Conservation (phyloP, 2,113 vertebrate species). For the Rhodinocichla rosea region DNA sequence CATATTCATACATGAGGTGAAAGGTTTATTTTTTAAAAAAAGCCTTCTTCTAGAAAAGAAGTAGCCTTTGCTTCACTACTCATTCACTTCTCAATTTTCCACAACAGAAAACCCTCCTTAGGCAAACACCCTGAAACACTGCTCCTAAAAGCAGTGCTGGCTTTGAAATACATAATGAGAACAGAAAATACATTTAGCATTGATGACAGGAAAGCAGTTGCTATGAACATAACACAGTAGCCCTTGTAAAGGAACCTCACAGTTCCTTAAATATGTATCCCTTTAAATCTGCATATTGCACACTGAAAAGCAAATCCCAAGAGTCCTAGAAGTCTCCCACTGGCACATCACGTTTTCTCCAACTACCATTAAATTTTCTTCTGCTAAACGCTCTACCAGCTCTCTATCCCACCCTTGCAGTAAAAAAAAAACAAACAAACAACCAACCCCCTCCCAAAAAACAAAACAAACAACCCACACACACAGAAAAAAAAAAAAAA, state of each 20-base stretch:
- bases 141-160: not conserved
- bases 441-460: not conserved
- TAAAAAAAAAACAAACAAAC: not conserved
- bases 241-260: not conserved
- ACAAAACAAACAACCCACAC: not conserved
- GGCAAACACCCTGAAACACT: not conserved
- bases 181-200: conserved; percentile 4
- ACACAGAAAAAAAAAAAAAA: not conserved
- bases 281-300: not conserved
- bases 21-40: not conserved
- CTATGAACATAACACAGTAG: not conserved
- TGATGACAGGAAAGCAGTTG: not conserved
- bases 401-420: not conserved
- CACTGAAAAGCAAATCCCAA: not conserved
- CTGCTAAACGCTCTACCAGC: not conserved
- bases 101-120: not conserved
- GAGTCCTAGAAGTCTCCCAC: not conserved
- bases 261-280: not conserved
- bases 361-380: not conserved
- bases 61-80: not conserved
- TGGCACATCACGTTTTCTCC: not conserved
- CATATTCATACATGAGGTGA: not conserved
- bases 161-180: not conserved
- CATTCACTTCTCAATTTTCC: not conserved
- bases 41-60: not conserved